Conservation (phyloP, 1,140 invertebrate genomes). For the Holotrichia oblita region DNA sequence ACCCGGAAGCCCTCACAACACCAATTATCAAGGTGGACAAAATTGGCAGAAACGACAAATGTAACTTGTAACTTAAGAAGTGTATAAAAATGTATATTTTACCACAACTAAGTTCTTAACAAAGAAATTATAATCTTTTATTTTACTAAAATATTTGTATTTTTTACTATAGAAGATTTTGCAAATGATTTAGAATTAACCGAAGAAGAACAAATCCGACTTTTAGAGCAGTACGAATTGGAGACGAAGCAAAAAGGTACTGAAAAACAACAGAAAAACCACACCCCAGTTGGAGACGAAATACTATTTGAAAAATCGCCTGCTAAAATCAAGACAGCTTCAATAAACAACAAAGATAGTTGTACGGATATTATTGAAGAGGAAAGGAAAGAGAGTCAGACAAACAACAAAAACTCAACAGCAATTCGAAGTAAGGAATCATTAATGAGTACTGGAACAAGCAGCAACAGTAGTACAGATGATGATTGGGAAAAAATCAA, state of each 20-base stretch:
- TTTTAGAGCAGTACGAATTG: constrained; percentile 68
- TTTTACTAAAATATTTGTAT: background rate
- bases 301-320: constrained; percentile 45
- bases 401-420: background rate
- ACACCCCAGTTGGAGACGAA: constrained; percentile 42
- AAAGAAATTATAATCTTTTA: background rate
- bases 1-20: no score
- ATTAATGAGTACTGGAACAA: constrained; percentile 49
- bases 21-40: no score
- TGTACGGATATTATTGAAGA: constrained; percentile 16
- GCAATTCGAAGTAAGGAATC: constrained; percentile 44
- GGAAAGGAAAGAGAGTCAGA: constrained; percentile 44
- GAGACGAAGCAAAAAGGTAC: constrained; percentile 56
- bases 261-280: constrained; percentile 6
- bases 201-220: constrained; percentile 68
- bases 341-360: constrained; percentile 14
- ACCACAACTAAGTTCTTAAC: background rate
- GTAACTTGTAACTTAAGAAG: no score
- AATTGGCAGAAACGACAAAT: no score
- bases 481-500: constrained; percentile 60
- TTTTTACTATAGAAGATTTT: constrained; percentile 66
- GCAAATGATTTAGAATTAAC: constrained; percentile 67
- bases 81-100: no score
- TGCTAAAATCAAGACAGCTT: constrained; percentile 38
- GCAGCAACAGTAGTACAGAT: constrained; percentile 57